Evolutionary conservation across 1,140 invertebrate species (phyloP).

Genomic region (Cydia fagiglandana): DNA sequence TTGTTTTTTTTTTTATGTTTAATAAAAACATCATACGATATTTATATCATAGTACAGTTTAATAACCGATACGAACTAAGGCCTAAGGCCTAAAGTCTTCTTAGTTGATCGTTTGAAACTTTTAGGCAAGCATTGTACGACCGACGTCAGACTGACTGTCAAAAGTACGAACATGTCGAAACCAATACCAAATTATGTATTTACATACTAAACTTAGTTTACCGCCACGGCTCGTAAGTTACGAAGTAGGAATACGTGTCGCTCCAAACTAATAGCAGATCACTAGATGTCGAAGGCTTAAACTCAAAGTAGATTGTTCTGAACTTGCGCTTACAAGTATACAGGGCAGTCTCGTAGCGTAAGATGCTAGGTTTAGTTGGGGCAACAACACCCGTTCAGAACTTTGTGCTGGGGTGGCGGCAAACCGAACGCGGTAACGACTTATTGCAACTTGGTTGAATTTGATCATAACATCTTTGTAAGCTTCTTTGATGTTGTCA

Average conservation of each 20-base stretch:
- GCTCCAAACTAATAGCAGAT: constrained; percentile 3
- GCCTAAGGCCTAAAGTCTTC: no score
- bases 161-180: no score
- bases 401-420: background rate
- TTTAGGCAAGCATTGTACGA: no score
- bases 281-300: background rate
- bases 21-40: no score
- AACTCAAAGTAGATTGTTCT: background rate
- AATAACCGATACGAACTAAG: no score
- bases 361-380: background rate
- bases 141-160: no score
- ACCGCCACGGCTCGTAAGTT: background rate
- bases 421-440: background rate
- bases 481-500: background rate
- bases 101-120: no score
- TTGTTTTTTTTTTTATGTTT: no score
- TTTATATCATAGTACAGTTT: no score
- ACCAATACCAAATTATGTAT: background rate
- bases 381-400: constrained; percentile 2
- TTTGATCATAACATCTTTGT: background rate
- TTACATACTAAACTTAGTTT: background rate
- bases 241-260: constrained; percentile 6
- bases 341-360: background rate
- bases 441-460: background rate
- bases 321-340: background rate